These are phyloP conservation scores for Cacoxenus indagator DNA, from an alignment of 2,888 invertebrate genomes.

Conservation along the genomic window DNA sequence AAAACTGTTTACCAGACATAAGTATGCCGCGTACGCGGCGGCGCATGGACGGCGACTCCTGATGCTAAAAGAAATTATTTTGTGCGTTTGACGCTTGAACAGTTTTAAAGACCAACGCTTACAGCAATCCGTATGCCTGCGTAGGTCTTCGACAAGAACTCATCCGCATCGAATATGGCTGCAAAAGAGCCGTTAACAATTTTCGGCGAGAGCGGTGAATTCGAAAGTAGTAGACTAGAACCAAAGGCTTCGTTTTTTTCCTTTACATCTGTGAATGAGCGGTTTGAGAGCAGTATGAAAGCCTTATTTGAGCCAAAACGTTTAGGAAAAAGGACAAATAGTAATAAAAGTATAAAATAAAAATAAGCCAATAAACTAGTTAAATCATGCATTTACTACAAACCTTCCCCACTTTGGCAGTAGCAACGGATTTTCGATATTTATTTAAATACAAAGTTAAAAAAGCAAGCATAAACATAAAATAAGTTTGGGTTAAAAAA, in stretches of 20 bases:
- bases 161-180: constrained; percentile 83
- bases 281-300: too few relatives aligned
- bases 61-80: constrained; percentile 57
- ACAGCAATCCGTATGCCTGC: constrained; percentile 70
- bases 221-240: constrained; percentile 91
- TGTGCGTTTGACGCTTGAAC: neutral
- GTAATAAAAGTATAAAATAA: too few relatives aligned
- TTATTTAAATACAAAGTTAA: too few relatives aligned
- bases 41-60: constrained; percentile 79
- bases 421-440: too few relatives aligned
- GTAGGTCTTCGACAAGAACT: constrained; percentile 70
- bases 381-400: too few relatives aligned
- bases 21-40: constrained; percentile 88
- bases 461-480: too few relatives aligned
- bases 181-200: constrained; percentile 95
- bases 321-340: too few relatives aligned
- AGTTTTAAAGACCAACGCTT: constrained; percentile 36
- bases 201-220: constrained; percentile 97
- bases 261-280: constrained; percentile 77
- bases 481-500: too few relatives aligned
- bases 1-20: constrained; percentile 92
- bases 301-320: too few relatives aligned
- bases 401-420: too few relatives aligned
- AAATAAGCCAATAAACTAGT: too few relatives aligned
- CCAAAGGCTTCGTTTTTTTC: constrained; percentile 90